These are phyloP conservation scores for Polypterus senegalus DNA, from an alignment of 2,113 vertebrate genomes.

Conservation along the genomic window DNA sequence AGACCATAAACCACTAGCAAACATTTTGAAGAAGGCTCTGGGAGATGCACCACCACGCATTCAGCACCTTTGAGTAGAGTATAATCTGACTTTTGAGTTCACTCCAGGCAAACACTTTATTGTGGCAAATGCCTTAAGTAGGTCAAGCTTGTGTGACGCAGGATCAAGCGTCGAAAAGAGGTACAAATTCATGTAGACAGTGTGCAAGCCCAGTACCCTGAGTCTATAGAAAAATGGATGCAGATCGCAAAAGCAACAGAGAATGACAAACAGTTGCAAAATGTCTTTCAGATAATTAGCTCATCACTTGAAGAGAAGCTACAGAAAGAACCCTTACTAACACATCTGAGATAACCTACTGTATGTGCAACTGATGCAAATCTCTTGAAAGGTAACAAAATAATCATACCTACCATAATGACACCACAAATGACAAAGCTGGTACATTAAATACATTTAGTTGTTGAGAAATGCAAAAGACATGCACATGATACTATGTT, in stretches of 20 bases:
- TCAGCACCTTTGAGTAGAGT: background rate
- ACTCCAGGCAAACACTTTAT: background rate
- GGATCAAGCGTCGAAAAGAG: background rate
- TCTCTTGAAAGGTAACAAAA: constrained; percentile 1
- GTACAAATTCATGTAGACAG: background rate
- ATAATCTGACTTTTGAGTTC: background rate
- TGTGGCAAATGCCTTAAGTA: background rate
- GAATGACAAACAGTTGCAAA: background rate
- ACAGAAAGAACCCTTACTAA: background rate
- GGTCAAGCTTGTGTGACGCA: background rate
- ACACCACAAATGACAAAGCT: background rate
- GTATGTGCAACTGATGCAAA: background rate
- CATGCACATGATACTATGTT: too few relatives aligned
- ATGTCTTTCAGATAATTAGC: background rate
- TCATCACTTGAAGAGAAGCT: background rate
- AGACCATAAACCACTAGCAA: background rate
- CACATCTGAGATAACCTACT: background rate
- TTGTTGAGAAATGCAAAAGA: too few relatives aligned
- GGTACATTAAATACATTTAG: background rate
- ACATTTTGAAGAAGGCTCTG: background rate
- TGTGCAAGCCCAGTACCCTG: background rate
- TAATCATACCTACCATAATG: background rate
- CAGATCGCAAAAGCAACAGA: background rate
- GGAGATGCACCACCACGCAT: background rate
- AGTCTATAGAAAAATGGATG: background rate